These are phyloP conservation scores for Corydoras sp. DNA, from an alignment of 2,113 vertebrate genomes.

Conservation along the genomic window DNA sequence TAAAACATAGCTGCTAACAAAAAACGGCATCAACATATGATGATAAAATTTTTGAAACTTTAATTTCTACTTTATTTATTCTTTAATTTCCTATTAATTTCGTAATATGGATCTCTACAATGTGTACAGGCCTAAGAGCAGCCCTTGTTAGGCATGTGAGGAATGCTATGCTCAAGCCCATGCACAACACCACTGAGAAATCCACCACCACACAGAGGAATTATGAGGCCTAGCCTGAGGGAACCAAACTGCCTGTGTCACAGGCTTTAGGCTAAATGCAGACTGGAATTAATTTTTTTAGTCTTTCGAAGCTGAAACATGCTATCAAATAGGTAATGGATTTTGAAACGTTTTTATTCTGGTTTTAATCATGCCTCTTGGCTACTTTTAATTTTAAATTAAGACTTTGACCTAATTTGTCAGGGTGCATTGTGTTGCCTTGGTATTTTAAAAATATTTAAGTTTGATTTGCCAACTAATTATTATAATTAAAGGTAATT, in stretches of 20 bases:
- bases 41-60: too few relatives aligned
- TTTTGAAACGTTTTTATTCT: not conserved
- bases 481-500: too few relatives aligned
- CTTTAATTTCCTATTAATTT: too few relatives aligned
- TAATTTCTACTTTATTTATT: too few relatives aligned
- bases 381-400: slow-evolving; percentile 14
- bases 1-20: too few relatives aligned
- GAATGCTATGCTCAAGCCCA: slow-evolving; percentile 58
- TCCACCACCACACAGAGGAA: slow-evolving; percentile 38
- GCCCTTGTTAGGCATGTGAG: slow-evolving; percentile 52
- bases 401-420: not conserved
- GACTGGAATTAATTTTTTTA: slow-evolving; percentile 25
- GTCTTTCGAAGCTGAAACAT: slow-evolving; percentile 25
- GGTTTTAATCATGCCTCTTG: too few relatives aligned
- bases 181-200: slow-evolving; percentile 47
- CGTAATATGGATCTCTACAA: too few relatives aligned
- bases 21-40: too few relatives aligned
- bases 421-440: too few relatives aligned
- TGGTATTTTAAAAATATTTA: too few relatives aligned
- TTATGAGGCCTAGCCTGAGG: slow-evolving; percentile 44
- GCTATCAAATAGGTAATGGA: slow-evolving; percentile 21
- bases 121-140: slow-evolving; percentile 31
- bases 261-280: slow-evolving; percentile 33
- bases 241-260: slow-evolving; percentile 32
- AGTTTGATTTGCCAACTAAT: too few relatives aligned